These are phyloP conservation scores for Philypnodon macrostomus DNA, from an alignment of 2,797 vertebrate genomes.

Conservation along the genomic window DNA sequence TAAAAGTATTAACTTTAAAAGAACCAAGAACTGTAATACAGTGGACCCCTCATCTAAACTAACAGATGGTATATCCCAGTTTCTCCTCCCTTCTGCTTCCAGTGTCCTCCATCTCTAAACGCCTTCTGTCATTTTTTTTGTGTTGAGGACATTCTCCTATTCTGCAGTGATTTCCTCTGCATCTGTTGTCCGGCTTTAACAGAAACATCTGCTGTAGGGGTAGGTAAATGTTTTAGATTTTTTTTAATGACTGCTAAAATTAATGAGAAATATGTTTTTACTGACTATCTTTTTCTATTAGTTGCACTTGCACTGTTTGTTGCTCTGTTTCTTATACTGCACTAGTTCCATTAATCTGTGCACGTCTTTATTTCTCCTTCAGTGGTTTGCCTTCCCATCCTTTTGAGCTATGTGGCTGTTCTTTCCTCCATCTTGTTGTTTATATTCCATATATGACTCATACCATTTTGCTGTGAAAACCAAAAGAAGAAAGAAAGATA, in stretches of 20 bases:
- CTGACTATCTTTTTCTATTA: constrained; percentile 22
- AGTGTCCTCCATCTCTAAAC: constrained; percentile 77
- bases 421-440: constrained; percentile 68
- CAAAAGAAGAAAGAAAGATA: constrained; percentile 15
- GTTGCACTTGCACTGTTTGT: too few species aligned
- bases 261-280: constrained; percentile 19
- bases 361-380: constrained; percentile 11
- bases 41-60: constrained; percentile 41
- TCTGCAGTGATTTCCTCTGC: constrained; percentile 23
- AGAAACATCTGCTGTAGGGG: constrained; percentile 46
- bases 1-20: too few species aligned
- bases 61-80: constrained; percentile 73
- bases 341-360: constrained; percentile 6
- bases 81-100: constrained; percentile 66
- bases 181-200: constrained; percentile 24
- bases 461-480: constrained; percentile 46
- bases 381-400: constrained; percentile 28
- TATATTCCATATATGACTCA: constrained; percentile 68
- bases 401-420: constrained; percentile 22
- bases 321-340: constrained; percentile 7
- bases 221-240: constrained; percentile 53
- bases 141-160: constrained; percentile 67
- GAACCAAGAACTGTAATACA: too few species aligned
- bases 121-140: constrained; percentile 60
- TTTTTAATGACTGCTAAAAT: constrained; percentile 25